Evolutionary conservation across 2,113 vertebrate species (phyloP).

Genomic region (Cephalopholis sonnerati): DNA sequence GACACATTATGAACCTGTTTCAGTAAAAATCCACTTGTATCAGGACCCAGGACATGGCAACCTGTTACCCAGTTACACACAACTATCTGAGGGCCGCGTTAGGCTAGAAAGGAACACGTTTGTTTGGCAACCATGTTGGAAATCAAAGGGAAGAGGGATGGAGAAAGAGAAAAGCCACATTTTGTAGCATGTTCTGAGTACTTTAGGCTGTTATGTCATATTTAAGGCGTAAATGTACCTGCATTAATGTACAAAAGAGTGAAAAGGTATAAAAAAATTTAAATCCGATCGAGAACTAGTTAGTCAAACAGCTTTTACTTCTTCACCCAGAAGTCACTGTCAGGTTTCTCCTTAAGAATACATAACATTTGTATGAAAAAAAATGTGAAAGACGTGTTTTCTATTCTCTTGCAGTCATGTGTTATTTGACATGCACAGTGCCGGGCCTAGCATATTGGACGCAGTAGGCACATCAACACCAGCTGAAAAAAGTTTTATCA

Average conservation of each 20-base stretch:
- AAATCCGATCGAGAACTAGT: neutral
- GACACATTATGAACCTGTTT: neutral
- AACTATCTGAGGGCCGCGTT: neutral
- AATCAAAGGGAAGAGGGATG: neutral
- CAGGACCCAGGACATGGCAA: neutral
- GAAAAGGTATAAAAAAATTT: neutral
- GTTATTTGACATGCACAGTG: no score
- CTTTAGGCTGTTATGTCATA: neutral
- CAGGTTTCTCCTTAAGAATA: neutral
- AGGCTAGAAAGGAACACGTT: neutral
- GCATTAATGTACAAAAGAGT: neutral
- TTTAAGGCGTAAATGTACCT: neutral
- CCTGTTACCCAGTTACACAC: neutral
- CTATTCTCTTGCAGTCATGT: neutral
- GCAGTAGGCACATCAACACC: no score
- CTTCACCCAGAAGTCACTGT: neutral
- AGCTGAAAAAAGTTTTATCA: no score
- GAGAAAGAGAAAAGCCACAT: neutral
- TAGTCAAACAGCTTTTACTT: neutral
- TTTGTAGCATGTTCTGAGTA: neutral
- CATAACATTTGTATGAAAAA: neutral
- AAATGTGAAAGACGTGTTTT: neutral
- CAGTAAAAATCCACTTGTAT: neutral
- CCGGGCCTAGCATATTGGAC: no score
- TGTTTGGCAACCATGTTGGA: neutral